Evolutionary conservation across 2,113 vertebrate genomes (phyloP), one percentile per base, ranked within the genome.

Genomic region (Ceratotherium simum): DNA sequence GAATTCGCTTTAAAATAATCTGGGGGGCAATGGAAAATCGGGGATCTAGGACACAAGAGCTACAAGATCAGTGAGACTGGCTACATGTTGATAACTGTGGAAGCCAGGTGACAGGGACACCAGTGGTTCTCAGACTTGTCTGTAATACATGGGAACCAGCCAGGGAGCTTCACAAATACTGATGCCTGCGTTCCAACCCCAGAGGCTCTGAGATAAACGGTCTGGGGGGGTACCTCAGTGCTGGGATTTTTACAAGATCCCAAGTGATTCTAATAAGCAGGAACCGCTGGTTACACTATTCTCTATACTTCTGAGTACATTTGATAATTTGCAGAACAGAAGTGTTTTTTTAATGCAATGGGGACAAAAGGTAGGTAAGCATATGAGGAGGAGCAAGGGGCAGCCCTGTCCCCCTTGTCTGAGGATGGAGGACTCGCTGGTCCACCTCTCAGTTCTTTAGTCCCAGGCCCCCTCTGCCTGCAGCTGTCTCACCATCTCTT

Each of bases 171-270:
- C 58, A 27, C 7, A 42, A n/a, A 14, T 5, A n/a, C 13, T 2
- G 31, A 60, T 14, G 17, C 51, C 64, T 60, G 0, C 1, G 1
- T 92, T 73, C 42, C 33, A 75, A 14, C 21, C 12, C 10, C 65
- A 33, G 3, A 76, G 36, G 42, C 2, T 14, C 69, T 14, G 75
- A 81, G 14, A 36, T 64, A 25, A 39, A 60, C 5, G 5, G n/a
- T 75, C 81, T 29, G 46, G 29, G 17, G 65, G 5, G 2, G 7
- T 3, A 2, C 21, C 3, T 72, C 1, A 0, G 65, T 23, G 25
- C 0, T 69, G 10, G 56, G 54, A 83, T 36, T 95, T 70, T 70
- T 75, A 11, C n/a, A 92, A 82, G 62, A 64, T 78, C n/a, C 56
- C 58, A 39, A 27, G 31, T 25, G 39, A 72, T 25, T 82, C 87